Conservation (phyloP, 2,888 invertebrate species). For the Eledone cirrhosa region DNA sequence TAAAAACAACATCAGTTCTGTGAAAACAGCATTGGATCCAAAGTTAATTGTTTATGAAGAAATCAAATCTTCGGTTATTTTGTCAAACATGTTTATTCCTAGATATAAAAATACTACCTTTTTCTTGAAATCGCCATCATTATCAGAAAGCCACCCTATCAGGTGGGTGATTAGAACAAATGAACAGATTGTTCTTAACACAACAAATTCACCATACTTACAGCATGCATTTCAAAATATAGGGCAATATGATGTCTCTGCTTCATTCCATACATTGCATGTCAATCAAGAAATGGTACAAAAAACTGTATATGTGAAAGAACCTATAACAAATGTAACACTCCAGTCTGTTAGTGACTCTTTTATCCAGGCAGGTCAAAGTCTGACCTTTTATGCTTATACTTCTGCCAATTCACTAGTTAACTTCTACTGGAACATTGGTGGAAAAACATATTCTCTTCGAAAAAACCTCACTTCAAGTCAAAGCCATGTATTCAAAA, state of each 20-base stretch:
- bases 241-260: background rate
- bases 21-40: background rate
- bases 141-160: background rate
- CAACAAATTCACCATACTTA: background rate
- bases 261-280: background rate
- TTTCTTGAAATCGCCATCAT: background rate
- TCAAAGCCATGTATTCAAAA: background rate
- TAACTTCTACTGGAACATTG: background rate
- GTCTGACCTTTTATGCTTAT: background rate
- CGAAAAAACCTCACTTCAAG: background rate
- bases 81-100: background rate
- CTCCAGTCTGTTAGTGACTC: background rate
- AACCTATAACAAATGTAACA: background rate
- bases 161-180: background rate
- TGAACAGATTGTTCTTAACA: background rate
- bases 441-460: background rate
- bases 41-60: background rate
- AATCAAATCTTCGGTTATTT: background rate
- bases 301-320: background rate
- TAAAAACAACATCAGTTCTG: constrained; percentile 8
- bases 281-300: background rate
- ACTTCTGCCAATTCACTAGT: background rate
- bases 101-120: background rate
- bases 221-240: background rate
- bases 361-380: background rate